Evolutionary conservation across 2,113 vertebrate species (phyloP), one percentile per base, ranked within the genome.

Genomic region (Rhynchopsitta pachyrhyncha): DNA sequence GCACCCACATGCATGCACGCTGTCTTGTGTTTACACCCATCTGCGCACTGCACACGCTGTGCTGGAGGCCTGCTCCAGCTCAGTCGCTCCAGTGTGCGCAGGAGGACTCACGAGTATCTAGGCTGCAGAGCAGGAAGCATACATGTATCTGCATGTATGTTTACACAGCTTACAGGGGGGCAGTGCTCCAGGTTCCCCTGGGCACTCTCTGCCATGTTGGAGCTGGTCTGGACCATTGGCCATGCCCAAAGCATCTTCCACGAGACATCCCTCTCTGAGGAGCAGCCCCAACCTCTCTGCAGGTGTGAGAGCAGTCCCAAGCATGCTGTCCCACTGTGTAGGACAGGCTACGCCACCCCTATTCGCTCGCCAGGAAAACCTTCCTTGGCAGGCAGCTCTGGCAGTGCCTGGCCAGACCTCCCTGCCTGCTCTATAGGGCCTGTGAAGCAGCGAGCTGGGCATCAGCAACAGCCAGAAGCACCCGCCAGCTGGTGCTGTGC

Each of bases 21-120:
- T 33, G 42, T 33, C 24, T 17, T 10, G 44, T 11, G 53, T 41
- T 83, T 28, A 66, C 50, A 53, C 77, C 7, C 55, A 7, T 33
- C 46, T 62, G 49, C 79, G 13, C 0, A 0, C 63, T 25, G 17
- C 19, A 20, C 67, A 62, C 0, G 0, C 35, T 3, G 3, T 22
- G 11, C 37, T 16, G 39, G 35, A 80, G 63, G 53, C 52, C 33
- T 0, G 0, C 44, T 71, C 46, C 2, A 0, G 0, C 79, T 73
- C 39, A 10, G 24, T 19, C 1, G 0, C 52, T 82, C 67, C 67
- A 73, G 57, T 0, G 1, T 60, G 80, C 4, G 0, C 63, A 44
- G 4, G 3, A 91, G 60, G 69, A 47, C 49, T 14, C 3, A 2
- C 0, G 2, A 15, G 53, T 1, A 0, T 44, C 53, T 24, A 39